phyloP scores from a whole-genome alignment of 2,113 vertebrate genomes.

The Zosterops japonicus region DNA sequence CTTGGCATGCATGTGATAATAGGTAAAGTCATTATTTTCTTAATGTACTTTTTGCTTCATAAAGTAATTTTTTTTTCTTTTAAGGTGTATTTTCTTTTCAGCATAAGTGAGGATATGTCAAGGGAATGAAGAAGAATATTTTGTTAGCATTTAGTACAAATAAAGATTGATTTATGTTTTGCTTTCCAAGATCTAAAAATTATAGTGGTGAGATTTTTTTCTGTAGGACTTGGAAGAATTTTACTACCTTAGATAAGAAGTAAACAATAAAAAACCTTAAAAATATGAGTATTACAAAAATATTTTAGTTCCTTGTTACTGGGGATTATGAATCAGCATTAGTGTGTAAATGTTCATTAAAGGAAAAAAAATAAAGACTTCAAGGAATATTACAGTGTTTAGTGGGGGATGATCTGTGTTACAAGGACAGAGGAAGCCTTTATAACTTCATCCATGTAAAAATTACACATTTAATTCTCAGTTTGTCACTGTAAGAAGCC shows the following conservation, averaged over 20 bases:
- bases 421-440: neutral
- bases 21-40: constrained; percentile 74
- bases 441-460: neutral
- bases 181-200: neutral
- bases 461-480: neutral
- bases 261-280: neutral
- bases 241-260: neutral
- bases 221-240: neutral
- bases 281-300: neutral
- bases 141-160: neutral
- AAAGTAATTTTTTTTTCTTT: neutral
- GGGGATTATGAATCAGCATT: neutral
- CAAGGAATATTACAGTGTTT: neutral
- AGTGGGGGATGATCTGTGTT: neutral
- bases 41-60: neutral
- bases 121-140: neutral
- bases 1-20: constrained; percentile 92
- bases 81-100: neutral
- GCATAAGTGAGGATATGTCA: neutral
- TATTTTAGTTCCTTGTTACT: neutral
- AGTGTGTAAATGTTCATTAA: neutral
- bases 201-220: neutral
- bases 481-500: neutral
- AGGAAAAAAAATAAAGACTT: neutral
- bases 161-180: neutral